A percentile compares a stretch with the other conserved stretches of the same genome.
Evolutionary conservation across 2,797 vertebrate genomes (phyloP).

Genomic region (Manis javanica): DNA sequence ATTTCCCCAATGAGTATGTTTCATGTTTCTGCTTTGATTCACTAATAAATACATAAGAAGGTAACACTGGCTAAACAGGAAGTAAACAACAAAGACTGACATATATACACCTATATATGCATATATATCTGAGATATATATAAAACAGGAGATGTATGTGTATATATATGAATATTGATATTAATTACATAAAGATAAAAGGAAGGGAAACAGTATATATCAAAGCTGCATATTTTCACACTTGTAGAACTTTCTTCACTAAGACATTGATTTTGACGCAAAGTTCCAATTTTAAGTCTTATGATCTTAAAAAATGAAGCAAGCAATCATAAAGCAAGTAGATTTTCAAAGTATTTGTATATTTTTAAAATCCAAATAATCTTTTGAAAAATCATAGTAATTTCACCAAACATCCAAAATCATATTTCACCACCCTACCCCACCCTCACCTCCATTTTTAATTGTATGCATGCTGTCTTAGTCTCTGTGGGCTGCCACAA

Average conservation of each 20-base stretch:
- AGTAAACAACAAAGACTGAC: not conserved
- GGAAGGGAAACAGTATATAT: not conserved
- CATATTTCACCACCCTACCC: not conserved
- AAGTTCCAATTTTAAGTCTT: constrained; percentile 6
- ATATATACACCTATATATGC: not conserved
- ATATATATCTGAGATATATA: not conserved
- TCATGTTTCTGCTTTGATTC: constrained; percentile 5
- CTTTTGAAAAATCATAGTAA: not conserved
- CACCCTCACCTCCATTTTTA: not conserved
- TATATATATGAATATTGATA: not conserved
- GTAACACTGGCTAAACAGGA: not conserved
- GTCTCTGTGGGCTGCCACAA: not conserved
- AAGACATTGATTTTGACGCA: not conserved
- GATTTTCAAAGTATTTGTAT: not conserved
- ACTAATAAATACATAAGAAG: not conserved
- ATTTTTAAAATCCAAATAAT: constrained; percentile 48
- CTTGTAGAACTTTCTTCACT: not conserved
- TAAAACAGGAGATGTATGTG: not conserved
- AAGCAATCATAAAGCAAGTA: not conserved
- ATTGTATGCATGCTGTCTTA: not conserved
- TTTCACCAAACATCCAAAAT: not conserved
- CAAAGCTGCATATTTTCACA: not conserved
- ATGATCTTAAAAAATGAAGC: not conserved
- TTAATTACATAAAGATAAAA: not conserved
- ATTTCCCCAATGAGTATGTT: not conserved